Evolutionary conservation across 2,888 invertebrate genomes (phyloP), one percentile per base, ranked within the genome.

Genomic region (Hydrotaea diabolus): DNA sequence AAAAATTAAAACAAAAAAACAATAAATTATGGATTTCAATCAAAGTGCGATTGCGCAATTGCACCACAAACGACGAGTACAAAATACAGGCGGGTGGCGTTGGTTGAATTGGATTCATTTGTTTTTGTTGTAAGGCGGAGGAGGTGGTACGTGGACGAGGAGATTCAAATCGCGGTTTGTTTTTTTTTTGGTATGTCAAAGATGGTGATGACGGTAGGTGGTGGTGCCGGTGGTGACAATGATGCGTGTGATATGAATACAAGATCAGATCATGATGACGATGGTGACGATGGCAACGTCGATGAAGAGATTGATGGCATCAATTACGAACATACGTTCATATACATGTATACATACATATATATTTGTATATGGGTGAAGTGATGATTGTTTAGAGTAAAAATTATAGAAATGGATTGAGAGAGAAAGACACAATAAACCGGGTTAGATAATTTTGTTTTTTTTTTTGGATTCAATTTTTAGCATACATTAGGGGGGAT

Each of bases 401-500:
- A 31, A 31, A 31, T 31, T 4, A 62, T 62, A 59, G 26, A 23
- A 15, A 59, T 59, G 26, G 31, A 17, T 84, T 62, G 39, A 81
- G 72, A 83, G 72, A 77, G 57, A 79, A 76, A 64, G 71, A 77
- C 78, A 81, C 81, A 84, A 75, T 77, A 81, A 64, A 76, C 21
- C 21, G 53, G 53, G 62, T 66, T 64, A 43, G 43, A 59, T 36
- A 26, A 23, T 59, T 59, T 31, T 31, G 31, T 31, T 31, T 31
- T 31, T 31, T 31, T 31, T 23, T 31, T 31, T 31, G 7, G 7
- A 15, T 59, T 7, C 26, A 39, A 66, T 19, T 17, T n/a, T n/a
- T n/a, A n/a, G n/a, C n/a, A 72, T 53, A 72, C 9, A 21, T 21
- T 1, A 21, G 23, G 4, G 55, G 66, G 43, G 66, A 39, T 64